Evolutionary conservation across 2,797 vertebrate species (phyloP).

Genomic region (Erithacus rubecula): DNA sequence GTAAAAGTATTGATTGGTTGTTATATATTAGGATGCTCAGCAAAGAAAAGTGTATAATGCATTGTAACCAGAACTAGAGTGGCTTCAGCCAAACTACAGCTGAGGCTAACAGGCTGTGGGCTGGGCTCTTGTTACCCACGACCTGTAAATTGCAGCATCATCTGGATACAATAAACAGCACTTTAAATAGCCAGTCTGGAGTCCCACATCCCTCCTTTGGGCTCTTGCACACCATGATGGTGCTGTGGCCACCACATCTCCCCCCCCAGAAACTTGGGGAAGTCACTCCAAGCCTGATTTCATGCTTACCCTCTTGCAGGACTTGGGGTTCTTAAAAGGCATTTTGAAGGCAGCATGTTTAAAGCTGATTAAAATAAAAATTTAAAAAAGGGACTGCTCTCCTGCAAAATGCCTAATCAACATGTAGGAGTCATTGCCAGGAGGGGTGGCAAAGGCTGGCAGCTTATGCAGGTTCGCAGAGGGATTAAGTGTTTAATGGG

Average conservation of each 20-base stretch:
- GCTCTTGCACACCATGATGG: neutral
- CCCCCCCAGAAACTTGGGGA: neutral
- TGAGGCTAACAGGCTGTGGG: too few species aligned
- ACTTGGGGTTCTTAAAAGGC: neutral
- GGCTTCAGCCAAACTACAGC: too few species aligned
- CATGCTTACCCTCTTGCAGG: accelerated
- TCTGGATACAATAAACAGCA: too few species aligned
- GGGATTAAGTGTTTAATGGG: neutral
- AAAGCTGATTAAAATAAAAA: neutral
- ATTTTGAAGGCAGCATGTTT: neutral
- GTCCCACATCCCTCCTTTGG: too few species aligned
- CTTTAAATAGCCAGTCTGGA: too few species aligned
- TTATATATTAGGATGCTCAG: too few species aligned
- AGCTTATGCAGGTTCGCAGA: neutral
- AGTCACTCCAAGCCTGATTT: neutral
- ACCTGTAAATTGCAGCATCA: too few species aligned
- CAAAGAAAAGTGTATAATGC: too few species aligned
- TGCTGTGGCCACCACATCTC: neutral
- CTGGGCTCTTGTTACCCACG: too few species aligned
- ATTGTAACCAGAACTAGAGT: too few species aligned
- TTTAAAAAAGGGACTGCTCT: neutral
- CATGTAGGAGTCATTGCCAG: neutral
- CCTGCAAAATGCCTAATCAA: neutral
- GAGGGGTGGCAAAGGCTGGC: neutral
- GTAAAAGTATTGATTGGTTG: too few species aligned